These are phyloP conservation scores for Hirundo rustica DNA, from an alignment of 2,797 vertebrate species.

Conservation along the genomic window DNA sequence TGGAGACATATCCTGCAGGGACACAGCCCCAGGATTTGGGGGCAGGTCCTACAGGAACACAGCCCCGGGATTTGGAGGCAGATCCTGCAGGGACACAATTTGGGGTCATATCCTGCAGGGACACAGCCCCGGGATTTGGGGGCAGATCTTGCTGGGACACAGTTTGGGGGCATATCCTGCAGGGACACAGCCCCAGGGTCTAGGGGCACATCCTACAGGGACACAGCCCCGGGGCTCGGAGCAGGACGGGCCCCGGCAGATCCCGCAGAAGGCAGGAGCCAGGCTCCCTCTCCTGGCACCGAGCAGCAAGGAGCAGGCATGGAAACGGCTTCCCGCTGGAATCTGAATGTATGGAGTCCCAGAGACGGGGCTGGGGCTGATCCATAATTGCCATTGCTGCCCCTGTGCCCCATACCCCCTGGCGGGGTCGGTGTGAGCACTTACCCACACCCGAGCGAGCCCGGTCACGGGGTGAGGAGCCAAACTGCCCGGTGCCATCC, in stretches of 20 bases:
- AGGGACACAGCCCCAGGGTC: rapidly evolving
- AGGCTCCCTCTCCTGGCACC: slow-evolving; percentile 44
- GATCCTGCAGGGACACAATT: too few species aligned
- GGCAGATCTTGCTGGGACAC: too few species aligned
- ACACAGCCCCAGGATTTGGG: rapidly evolving
- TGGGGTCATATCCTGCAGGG: too few species aligned
- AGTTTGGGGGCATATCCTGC: rapidly evolving
- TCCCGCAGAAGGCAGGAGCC: background rate
- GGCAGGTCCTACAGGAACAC: background rate
- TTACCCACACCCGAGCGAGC: background rate
- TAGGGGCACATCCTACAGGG: background rate
- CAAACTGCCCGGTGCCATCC: background rate
- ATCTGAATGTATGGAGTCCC: background rate
- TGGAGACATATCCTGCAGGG: background rate
- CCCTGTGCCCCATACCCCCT: background rate
- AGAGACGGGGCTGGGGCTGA: background rate
- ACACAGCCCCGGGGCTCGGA: background rate
- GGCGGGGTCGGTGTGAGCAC: background rate
- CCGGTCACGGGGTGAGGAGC: background rate
- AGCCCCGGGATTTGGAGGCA: too few species aligned
- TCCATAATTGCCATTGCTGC: background rate
- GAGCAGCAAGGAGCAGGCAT: background rate
- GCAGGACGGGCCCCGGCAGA: background rate
- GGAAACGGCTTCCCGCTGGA: background rate
- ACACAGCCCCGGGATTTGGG: too few species aligned